A percentile compares a stretch with the other conserved stretches of the same genome.
These are phyloP conservation scores for Enchytraeus crypticus DNA, from an alignment of 2,888 invertebrate genomes.

Conservation along the genomic window DNA sequence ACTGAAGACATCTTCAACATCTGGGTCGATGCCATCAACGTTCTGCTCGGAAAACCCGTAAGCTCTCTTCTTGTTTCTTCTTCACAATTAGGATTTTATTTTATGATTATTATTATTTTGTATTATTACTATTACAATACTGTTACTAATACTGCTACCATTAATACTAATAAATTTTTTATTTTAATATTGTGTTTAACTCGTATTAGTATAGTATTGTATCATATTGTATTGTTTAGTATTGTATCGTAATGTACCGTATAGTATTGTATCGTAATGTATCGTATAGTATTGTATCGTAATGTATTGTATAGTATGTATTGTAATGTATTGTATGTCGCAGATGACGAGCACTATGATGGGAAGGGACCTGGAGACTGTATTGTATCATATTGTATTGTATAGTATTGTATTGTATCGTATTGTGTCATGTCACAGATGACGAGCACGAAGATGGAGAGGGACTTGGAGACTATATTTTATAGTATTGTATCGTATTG, in stretches of 20 bases:
- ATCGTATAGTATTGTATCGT: neutral
- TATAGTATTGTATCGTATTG: no score
- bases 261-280: neutral
- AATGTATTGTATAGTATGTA: neutral
- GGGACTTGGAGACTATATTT: constrained; percentile 86
- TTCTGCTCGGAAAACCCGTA: constrained; percentile 59
- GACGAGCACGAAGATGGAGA: constrained; percentile 76
- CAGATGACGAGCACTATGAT: constrained; percentile 82
- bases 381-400: no score
- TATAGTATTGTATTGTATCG: no score
- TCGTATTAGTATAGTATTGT: no score
- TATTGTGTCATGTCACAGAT: constrained; percentile 59
- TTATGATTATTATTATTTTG: no score
- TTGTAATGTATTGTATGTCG: constrained; percentile 20
- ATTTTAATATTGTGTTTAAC: neutral
- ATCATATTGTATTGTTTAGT: no score
- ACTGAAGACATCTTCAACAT: constrained; percentile 58
- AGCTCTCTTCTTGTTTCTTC: neutral
- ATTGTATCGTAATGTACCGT: no score
- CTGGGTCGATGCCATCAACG: constrained; percentile 93
- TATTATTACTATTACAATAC: no score
- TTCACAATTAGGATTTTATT: no score
- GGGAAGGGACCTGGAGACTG: constrained; percentile 78
- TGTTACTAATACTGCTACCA: neutral
- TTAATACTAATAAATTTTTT: neutral